Evolutionary conservation across 2,888 invertebrate species (phyloP).

Genomic region (Scrobipalpa atriplicella): DNA sequence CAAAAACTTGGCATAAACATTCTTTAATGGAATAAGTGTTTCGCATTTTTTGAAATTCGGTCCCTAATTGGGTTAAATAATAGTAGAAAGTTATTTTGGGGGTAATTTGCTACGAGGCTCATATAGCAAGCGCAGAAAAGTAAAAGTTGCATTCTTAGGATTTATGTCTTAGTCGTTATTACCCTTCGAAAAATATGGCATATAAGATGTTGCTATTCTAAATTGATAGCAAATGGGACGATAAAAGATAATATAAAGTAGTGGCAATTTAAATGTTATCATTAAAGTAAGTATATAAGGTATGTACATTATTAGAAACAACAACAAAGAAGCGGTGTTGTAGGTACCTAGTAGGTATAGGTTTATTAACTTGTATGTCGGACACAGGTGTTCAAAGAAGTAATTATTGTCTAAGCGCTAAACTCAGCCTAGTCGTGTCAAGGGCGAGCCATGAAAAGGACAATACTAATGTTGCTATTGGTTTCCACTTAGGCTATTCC

Average conservation of each 20-base stretch:
- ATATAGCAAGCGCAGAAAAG: too few species aligned
- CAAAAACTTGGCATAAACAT: too few species aligned
- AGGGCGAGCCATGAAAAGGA: constrained; percentile 32
- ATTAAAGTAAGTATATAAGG: background rate
- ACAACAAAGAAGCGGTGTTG: background rate
- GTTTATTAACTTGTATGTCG: constrained; percentile 23
- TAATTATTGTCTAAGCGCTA: constrained; percentile 37
- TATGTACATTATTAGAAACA: background rate
- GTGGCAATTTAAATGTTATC: background rate
- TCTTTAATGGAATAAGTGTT: too few species aligned
- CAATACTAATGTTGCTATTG: constrained; percentile 18
- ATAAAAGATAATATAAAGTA: too few species aligned
- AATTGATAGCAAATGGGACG: background rate
- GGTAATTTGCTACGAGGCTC: too few species aligned
- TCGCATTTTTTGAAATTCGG: too few species aligned
- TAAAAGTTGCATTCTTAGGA: too few species aligned
- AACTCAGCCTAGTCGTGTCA: constrained; percentile 36
- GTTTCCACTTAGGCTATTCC: constrained; percentile 24
- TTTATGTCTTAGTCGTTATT: too few species aligned
- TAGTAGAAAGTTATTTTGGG: too few species aligned
- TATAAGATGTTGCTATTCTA: background rate
- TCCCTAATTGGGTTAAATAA: too few species aligned
- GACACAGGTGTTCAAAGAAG: constrained; percentile 38
- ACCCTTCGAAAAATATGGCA: background rate
- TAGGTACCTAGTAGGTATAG: background rate